phyloP scores from a whole-genome alignment of 2,888 invertebrate species.

The Meta bourneti region DNA sequence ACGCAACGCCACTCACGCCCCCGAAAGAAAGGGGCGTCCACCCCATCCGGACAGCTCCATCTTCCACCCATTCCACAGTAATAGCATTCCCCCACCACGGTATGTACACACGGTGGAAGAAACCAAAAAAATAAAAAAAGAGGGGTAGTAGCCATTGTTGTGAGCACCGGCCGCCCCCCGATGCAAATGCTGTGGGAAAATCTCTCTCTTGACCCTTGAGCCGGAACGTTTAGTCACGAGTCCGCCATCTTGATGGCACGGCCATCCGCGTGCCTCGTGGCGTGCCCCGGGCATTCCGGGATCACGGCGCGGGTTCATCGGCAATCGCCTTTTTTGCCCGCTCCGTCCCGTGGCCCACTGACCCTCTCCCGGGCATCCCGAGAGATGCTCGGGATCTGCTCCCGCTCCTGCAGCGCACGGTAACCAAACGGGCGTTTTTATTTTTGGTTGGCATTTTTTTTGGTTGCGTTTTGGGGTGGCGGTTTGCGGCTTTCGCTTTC shows the following conservation, averaged over 20 bases:
- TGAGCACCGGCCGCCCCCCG: slow-evolving; percentile 11
- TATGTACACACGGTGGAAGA: not conserved
- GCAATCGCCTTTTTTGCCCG: slow-evolving; percentile 51
- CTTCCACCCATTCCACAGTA: not conserved
- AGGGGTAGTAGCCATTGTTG: slow-evolving; percentile 46
- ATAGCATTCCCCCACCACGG: not conserved
- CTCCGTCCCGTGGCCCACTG: slow-evolving; percentile 68
- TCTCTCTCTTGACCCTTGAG: slow-evolving; percentile 69
- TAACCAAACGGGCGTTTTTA: not conserved
- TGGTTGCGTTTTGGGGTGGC: not conserved
- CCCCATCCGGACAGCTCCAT: not conserved
- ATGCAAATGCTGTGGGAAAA: slow-evolving; percentile 67
- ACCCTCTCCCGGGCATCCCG: slow-evolving; percentile 38
- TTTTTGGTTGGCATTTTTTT: not conserved
- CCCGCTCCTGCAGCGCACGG: not conserved
- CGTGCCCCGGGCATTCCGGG: slow-evolving; percentile 75
- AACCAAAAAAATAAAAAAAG: slow-evolving; percentile 8
- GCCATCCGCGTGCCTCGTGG: slow-evolving; percentile 65
- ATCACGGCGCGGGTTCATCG: slow-evolving; percentile 71
- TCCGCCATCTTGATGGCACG: slow-evolving; percentile 35
- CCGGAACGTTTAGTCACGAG: slow-evolving; percentile 75
- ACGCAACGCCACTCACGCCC: too few relatives aligned
- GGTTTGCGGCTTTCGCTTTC: slow-evolving; percentile 26
- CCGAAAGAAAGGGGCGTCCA: too few relatives aligned
- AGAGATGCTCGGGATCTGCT: not conserved